Evolutionary conservation across 2,888 invertebrate species (phyloP).

Genomic region (Melipona beecheii): DNA sequence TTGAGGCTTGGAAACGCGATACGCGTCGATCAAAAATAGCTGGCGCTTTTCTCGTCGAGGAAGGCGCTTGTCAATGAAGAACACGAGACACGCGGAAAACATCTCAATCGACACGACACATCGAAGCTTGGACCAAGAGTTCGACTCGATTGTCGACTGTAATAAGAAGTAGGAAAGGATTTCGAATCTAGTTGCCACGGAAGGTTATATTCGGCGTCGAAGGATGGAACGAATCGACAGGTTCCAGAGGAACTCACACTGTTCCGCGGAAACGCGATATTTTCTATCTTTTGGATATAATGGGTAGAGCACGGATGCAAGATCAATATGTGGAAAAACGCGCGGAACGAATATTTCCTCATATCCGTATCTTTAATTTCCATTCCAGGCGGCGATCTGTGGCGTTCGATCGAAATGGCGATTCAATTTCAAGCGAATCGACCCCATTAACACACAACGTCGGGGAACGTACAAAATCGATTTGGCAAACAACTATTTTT

Average conservation of each 20-base stretch:
- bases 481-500: constrained; percentile 24
- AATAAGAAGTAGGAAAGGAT: not conserved
- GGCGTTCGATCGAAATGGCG: not conserved
- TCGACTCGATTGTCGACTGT: constrained; percentile 14
- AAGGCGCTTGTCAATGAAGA: not conserved
- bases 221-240: not conserved
- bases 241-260: no score
- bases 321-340: constrained; percentile 18
- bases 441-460: constrained; percentile 9
- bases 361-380: constrained; percentile 26
- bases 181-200: not conserved
- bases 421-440: constrained; percentile 36
- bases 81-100: not conserved
- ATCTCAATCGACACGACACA: not conserved
- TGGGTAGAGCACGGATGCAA: not conserved
- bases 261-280: not conserved
- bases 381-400: not conserved
- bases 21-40: not conserved
- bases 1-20: not conserved
- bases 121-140: not conserved
- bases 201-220: not conserved
- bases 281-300: constrained; percentile 3
- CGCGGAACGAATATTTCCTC: constrained; percentile 20
- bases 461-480: constrained; percentile 8
- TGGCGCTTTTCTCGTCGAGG: not conserved